Evolutionary conservation across 2,113 vertebrate species (phyloP), one percentile per base, ranked within the genome.

Genomic region (Ancistrus triradiatus): DNA sequence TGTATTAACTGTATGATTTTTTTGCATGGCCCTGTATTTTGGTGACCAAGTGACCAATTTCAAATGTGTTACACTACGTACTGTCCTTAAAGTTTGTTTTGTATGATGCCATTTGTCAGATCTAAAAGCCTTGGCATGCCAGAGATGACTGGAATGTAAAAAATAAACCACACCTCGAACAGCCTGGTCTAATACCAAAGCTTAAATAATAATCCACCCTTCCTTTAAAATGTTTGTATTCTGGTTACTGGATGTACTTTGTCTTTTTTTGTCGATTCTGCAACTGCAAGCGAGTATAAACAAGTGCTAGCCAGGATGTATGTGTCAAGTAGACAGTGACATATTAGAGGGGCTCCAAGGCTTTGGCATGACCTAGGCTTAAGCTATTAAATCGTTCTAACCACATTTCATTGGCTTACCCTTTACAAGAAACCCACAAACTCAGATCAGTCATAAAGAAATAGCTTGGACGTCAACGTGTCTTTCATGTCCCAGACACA

Each of bases 131-230:
- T 14, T 38, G 52, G 25, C 47, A 48, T 52, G 33, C 21, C 24
- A 31, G 48, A 2, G 19, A 1, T 52, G 31, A 17, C 27, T 22
- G 22, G 10, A 35, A 51, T 18, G 49, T 17, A 15, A 42, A 35
- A 11, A 38, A 33, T 47, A 22, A 28, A 52, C 22, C 59, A 63
- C 64, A 52, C 40, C 59, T 50, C 59, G 52, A 31, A 53, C 52
- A 59, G 38, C 44, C 7, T 31, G 25, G 24, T 68, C 31, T 52
- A 42, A 37, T 40, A 27, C 21, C 2, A 61, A 57, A 19, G 6
- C 17, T 42, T 14, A 13, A 10, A 13, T 25, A 24, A n/a, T 18
- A 61, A 2, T 43, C 25, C 18, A 59, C 11, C 19, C n/a, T 48
- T 48, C 51, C 49, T 53, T n/a, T 22, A 14, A 22, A 28, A 50